Base-by-base conservation (phyloP, 2,797 vertebrate genomes). In the Rhyacichthys aspro region DNA sequence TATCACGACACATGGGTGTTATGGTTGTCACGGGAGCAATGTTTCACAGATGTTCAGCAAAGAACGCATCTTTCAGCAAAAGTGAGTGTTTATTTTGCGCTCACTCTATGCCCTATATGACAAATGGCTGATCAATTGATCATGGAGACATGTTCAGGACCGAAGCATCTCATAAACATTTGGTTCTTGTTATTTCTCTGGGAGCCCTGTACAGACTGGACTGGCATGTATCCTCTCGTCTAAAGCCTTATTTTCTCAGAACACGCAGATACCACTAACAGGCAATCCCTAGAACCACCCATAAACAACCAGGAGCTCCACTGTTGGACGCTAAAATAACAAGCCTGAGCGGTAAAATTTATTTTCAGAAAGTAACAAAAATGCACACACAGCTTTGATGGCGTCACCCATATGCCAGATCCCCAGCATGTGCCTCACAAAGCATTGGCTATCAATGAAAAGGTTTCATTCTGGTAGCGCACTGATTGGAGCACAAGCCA, bases 31-130 rank as follows among this genome's bases (percentile, higher is more conserved):
- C 16, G 57, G 73, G 69, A 58, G 49, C 83, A 88, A 90, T 81
- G 82, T 52, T 77, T 85, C 71, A 63, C 82, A 90, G 84, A 91
- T 90, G 88, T 88, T 83, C 64, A 17, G 7, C 70, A 74, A 55
- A 23, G 56, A 59, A 43, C 43, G 45, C 56, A 72, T 77, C 74
- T 83, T 75, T 87, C 83, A 79, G 41, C 78, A 57, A 53, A 71
- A 23, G 49, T 16, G 11, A 32, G 52, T 86, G 76, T 84, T 87
- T 89, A 86, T 78, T 74, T 70, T 85, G 58, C 44, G 46, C 67
- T 55, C 14, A 49, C 59, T 68, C 58, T 50, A 0, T 63, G 38
- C 63, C 47, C n/a, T 37, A 11, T 19, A 34, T 84, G 86, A 89
- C 57, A 38, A 83, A 81, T 70, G 69, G 64, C 55, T 7, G 50